These are phyloP conservation scores for Salminus brasiliensis DNA, from an alignment of 2,113 vertebrate genomes.

Conservation along the genomic window DNA sequence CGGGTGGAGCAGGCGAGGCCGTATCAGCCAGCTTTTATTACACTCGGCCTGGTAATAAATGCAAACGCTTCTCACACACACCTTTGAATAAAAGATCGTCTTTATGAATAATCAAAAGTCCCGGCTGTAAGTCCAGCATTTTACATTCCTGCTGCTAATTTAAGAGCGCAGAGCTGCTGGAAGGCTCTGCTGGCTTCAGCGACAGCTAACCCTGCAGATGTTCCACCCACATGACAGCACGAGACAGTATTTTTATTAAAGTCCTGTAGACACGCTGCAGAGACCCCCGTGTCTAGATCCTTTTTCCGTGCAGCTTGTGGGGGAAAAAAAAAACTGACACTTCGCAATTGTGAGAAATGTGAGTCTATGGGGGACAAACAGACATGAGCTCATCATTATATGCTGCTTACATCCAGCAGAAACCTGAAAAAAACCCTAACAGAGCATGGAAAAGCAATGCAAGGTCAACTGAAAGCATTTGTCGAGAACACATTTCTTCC, in stretches of 20 bases:
- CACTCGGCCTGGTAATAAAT: neutral
- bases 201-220: neutral
- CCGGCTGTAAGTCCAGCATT: neutral
- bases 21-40: neutral
- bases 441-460: neutral
- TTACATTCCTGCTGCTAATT: constrained; percentile 14
- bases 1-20: neutral
- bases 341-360: constrained; percentile 9
- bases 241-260: neutral
- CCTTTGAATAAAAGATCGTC: neutral
- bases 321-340: neutral
- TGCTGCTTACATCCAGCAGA: neutral
- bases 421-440: neutral
- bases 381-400: constrained; percentile 13
- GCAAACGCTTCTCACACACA: neutral
- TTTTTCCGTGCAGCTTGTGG: neutral
- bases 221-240: neutral
- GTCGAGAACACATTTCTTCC: neutral
- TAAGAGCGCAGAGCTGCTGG: neutral
- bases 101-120: neutral
- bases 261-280: neutral
- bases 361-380: constrained; percentile 18
- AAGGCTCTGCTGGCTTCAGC: neutral
- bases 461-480: neutral
- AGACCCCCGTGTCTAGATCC: neutral